Base-by-base conservation (phyloP, 2,888 invertebrate genomes). In the Tetramorium bicarinatum region DNA sequence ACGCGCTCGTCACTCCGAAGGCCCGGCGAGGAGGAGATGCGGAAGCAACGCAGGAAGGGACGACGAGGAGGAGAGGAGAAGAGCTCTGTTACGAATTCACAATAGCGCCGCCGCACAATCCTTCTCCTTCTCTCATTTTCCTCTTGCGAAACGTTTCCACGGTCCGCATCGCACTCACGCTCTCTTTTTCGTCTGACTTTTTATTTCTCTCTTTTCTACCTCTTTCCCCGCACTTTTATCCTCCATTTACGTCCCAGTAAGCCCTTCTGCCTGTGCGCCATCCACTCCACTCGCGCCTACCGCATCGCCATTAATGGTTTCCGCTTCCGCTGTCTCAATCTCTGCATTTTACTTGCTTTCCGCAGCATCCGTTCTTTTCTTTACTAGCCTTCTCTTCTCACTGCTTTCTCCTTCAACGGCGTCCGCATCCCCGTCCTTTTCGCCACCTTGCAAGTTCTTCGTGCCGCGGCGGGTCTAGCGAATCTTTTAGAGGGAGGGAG, bases 261-360 rank as follows among this genome's bases (percentile, higher is more conserved):
- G 38, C 49, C 52, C 76, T 49, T 84, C 86, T 84, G 74, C 74
- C 82, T 69, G 64, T 81, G 72, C 77, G 52, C 85, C 83, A 86
- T 85, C 90, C 84, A 86, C 88, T 91, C 84, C 72, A 86, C 84
- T 71, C 86, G 86, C 84, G 84, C 85, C 83, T 76, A 85, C 85
- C 89, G 83, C 85, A 86, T 89, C 87, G 85, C 90, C 90, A 93
- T 93, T 93, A 93, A 93, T 92, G 93, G 93, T 88, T 93, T 93
- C 93, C 93, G 92, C 88, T 92, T 93, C 92, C 93, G 93, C 91
- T 91, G 92, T 93, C 93, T 93, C 92, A 91, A 93, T 93, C 91
- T 85, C 85, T 67, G 86, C 85, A 86, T 86, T 88, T 87, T 88
- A 85, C 85, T 69, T 83, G 83, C 84, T 87, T 83, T 87, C 67